These are phyloP conservation scores for Girardinus metallicus DNA, from an alignment of 2,797 vertebrate species.

Conservation along the genomic window DNA sequence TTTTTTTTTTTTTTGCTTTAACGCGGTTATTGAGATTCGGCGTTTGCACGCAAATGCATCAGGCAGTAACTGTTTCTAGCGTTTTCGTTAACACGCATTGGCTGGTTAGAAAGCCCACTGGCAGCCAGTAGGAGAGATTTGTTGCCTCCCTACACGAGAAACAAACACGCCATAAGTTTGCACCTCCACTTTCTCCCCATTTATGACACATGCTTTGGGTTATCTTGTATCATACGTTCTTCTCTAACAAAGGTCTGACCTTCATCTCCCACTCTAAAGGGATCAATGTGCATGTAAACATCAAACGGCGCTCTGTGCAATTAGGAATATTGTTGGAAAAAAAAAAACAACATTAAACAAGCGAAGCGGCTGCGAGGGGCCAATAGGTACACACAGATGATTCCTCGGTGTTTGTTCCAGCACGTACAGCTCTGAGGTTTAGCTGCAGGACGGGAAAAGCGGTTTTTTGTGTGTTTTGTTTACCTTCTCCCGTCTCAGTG, in stretches of 20 bases:
- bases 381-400: conserved; percentile 29
- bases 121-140: conserved; percentile 60
- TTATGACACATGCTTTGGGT: conserved; percentile 52
- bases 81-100: background rate
- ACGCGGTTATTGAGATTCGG: background rate
- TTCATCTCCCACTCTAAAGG: conserved; percentile 46
- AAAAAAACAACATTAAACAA: conserved; percentile 17
- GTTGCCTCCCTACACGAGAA: conserved; percentile 69
- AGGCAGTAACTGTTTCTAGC: conserved; percentile 9
- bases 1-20: background rate
- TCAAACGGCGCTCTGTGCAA: conserved; percentile 43
- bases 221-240: conserved; percentile 52
- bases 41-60: background rate
- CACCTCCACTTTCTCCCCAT: conserved; percentile 43
- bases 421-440: conserved; percentile 46
- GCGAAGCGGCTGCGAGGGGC: conserved; percentile 16
- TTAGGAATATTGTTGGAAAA: conserved; percentile 47
- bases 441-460: conserved; percentile 7
- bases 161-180: conserved; percentile 59
- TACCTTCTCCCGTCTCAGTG: conserved; percentile 22
- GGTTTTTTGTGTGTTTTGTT: background rate
- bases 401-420: conserved; percentile 31
- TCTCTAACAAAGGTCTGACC: conserved; percentile 39
- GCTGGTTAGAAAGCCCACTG: conserved; percentile 31
- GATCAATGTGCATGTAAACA: conserved; percentile 53